Evolutionary conservation across 2,797 vertebrate genomes (phyloP).

Genomic region (Heterohyrax brucei): DNA sequence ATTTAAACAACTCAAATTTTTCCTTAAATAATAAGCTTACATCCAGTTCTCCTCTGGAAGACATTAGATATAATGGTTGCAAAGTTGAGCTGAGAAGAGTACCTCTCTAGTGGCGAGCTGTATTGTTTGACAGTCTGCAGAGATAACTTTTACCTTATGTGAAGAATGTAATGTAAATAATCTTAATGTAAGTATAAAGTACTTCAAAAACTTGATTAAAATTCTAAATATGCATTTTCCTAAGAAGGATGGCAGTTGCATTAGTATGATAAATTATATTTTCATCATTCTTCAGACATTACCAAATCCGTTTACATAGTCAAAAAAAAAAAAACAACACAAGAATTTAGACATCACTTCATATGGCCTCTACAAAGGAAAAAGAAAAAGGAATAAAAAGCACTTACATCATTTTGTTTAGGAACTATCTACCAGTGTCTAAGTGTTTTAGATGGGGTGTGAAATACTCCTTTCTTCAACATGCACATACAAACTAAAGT

Average conservation of each 20-base stretch:
- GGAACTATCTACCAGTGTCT: not conserved
- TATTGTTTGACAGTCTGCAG: not conserved
- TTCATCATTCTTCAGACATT: conserved; percentile 66
- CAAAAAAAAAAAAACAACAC: not conserved
- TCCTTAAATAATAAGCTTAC: not conserved
- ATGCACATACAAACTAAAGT: not conserved
- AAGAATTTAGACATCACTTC: conserved; percentile 70
- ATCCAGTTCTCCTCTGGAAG: not conserved
- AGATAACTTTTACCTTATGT: not conserved
- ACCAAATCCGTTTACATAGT: conserved; percentile 54
- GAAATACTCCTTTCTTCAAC: not conserved
- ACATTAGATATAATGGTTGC: not conserved
- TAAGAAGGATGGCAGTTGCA: not conserved
- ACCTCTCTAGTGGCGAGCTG: not conserved
- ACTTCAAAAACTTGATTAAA: not conserved
- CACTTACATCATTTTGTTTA: conserved; percentile 11
- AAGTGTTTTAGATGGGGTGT: not conserved
- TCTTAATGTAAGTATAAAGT: not conserved
- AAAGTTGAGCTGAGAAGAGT: not conserved
- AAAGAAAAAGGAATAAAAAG: not conserved
- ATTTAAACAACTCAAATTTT: not conserved
- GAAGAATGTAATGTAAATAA: not conserved
- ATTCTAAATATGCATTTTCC: not conserved
- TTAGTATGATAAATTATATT: conserved; percentile 28
- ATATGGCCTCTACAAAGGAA: not conserved